These are phyloP conservation scores for Blastobasis adustella DNA, from an alignment of 2,888 invertebrate genomes.

Conservation along the genomic window DNA sequence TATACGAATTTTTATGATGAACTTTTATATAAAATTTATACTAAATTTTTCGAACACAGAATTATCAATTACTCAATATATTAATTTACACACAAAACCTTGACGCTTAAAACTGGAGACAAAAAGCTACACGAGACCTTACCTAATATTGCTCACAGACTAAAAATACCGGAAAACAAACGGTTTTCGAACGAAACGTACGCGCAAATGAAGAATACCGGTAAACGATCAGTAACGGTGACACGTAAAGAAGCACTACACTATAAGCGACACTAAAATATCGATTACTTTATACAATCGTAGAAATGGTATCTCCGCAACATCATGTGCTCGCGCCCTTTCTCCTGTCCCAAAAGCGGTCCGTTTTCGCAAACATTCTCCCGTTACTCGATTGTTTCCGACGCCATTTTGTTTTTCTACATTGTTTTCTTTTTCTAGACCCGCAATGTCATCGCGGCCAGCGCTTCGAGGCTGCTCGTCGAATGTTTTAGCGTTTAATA, in stretches of 20 bases:
- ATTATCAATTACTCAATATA: neutral
- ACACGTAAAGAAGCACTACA: conserved; percentile 63
- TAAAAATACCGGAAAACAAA: conserved; percentile 17
- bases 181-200: conserved; percentile 18
- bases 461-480: conserved; percentile 20
- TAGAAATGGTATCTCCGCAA: conserved; percentile 37
- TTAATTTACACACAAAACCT: conserved; percentile 5
- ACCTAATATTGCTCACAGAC: conserved; percentile 48
- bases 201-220: conserved; percentile 44
- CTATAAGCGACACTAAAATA: conserved; percentile 35
- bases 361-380: conserved; percentile 57
- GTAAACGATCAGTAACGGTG: conserved; percentile 25
- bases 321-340: conserved; percentile 52
- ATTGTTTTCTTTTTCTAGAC: conserved; percentile 15
- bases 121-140: conserved; percentile 21
- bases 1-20: too few relatives aligned
- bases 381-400: conserved; percentile 12
- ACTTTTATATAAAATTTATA: conserved; percentile 1
- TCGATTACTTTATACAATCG: conserved; percentile 51
- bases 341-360: conserved; percentile 61
- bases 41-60: conserved; percentile 2
- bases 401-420: conserved; percentile 16
- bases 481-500: conserved; percentile 15
- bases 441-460: conserved; percentile 18
- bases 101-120: conserved; percentile 8